phyloP scores from a whole-genome alignment of 2,888 invertebrate species.

The Oxycera nigricornis region DNA sequence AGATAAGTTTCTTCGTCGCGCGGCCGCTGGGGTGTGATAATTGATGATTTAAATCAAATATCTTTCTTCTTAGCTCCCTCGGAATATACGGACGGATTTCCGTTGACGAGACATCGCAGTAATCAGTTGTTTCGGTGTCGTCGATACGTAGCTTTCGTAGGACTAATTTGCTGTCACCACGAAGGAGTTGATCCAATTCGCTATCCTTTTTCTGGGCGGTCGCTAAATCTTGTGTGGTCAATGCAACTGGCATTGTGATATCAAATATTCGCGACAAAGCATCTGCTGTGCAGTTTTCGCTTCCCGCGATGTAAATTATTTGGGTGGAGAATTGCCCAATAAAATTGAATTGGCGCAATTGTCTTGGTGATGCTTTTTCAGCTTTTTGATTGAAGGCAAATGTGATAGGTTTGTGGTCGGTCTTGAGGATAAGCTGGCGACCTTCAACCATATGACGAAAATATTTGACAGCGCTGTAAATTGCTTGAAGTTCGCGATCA shows the following conservation, averaged over 20 bases:
- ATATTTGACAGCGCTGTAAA: slow-evolving; percentile 2
- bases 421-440: slow-evolving; percentile 45
- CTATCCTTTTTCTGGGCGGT: slow-evolving; percentile 39
- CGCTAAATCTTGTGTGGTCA: slow-evolving; percentile 44
- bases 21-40: slow-evolving; percentile 37
- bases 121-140: slow-evolving; percentile 20
- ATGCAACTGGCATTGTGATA: neutral
- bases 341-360: slow-evolving; percentile 52
- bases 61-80: slow-evolving; percentile 39
- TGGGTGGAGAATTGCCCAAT: neutral
- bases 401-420: slow-evolving; percentile 48
- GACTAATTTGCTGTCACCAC: neutral
- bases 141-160: slow-evolving; percentile 11
- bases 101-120: slow-evolving; percentile 40
- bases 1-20: slow-evolving; percentile 35
- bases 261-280: neutral
- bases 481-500: neutral
- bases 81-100: slow-evolving; percentile 44
- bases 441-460: slow-evolving; percentile 49
- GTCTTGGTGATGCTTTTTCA: slow-evolving; percentile 53
- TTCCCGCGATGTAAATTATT: neutral
- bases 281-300: neutral
- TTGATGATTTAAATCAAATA: slow-evolving; percentile 44
- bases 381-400: slow-evolving; percentile 53
- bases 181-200: slow-evolving; percentile 29